phyloP scores from a whole-genome alignment of 2,888 invertebrate species.

The Leucophenga maculata region DNA sequence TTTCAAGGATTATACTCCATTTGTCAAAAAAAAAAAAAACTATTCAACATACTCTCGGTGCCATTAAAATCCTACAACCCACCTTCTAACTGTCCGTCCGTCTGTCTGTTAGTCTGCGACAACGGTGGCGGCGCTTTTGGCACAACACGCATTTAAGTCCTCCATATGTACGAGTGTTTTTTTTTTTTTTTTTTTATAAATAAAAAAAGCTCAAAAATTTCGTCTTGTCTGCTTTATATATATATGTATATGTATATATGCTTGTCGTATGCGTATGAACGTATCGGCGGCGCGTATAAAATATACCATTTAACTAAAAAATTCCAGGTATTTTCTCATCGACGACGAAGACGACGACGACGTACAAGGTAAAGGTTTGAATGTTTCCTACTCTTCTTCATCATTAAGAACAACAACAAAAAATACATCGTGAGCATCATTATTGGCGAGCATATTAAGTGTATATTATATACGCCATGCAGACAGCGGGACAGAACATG shows the following conservation, averaged over 20 bases:
- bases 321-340: slow-evolving; percentile 26
- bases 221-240: slow-evolving; percentile 9
- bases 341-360: slow-evolving; percentile 13
- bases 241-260: not conserved
- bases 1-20: no score
- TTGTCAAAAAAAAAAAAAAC: no score
- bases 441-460: slow-evolving; percentile 2
- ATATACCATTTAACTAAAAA: slow-evolving; percentile 27
- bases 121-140: slow-evolving; percentile 21
- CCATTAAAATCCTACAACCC: no score
- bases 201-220: not conserved
- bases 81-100: no score
- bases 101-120: not conserved
- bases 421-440: not conserved
- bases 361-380: slow-evolving; percentile 17
- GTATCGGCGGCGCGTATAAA: slow-evolving; percentile 12
- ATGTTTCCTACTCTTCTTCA: not conserved
- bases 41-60: no score
- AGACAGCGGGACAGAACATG: not conserved
- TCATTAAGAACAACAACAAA: not conserved
- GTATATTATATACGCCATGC: not conserved
- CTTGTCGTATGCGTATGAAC: not conserved
- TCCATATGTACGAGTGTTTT: not conserved
- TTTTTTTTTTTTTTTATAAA: not conserved
- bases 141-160: slow-evolving; percentile 12